A percentile compares a stretch with the other conserved stretches of the same genome.
phyloP scores from a whole-genome alignment of 2,888 invertebrate genomes.

The Myopa testacea region DNA sequence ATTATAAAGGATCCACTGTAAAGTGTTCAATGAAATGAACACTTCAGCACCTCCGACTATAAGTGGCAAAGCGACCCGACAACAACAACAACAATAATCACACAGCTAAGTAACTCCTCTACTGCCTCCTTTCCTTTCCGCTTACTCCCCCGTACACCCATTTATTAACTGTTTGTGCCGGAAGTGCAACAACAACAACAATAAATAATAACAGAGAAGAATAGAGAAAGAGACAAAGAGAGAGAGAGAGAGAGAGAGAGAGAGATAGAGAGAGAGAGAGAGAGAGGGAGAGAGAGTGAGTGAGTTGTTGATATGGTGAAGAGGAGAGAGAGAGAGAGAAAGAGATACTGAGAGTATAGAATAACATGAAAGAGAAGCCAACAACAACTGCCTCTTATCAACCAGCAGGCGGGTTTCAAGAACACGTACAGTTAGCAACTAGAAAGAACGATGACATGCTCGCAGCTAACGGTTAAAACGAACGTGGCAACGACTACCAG shows the following conservation, averaged over 20 bases:
- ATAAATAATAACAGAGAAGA: not conserved
- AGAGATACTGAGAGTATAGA: too few species aligned
- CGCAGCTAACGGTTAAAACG: slow-evolving; percentile 7
- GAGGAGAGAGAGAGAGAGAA: too few species aligned
- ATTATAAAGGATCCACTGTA: slow-evolving; percentile 21
- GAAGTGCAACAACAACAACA: not conserved
- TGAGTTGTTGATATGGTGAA: too few species aligned
- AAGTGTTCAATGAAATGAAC: slow-evolving; percentile 21
- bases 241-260: too few species aligned
- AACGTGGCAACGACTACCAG: slow-evolving; percentile 15
- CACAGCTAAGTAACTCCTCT: not conserved
- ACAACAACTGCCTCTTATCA: not conserved
- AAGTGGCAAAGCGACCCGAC: slow-evolving; percentile 2
- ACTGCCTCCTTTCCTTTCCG: not conserved
- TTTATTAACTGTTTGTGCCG: not conserved
- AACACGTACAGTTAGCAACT: not conserved
- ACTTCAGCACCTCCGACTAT: slow-evolving; percentile 23
- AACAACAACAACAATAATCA: too few species aligned
- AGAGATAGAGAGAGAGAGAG: too few species aligned
- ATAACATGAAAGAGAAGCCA: not conserved
- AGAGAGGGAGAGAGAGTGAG: too few species aligned
- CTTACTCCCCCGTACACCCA: not conserved
- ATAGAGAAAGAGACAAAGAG: not conserved
- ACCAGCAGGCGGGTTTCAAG: not conserved
- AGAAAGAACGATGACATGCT: slow-evolving; percentile 12